phyloP scores from a whole-genome alignment of 2,113 vertebrate genomes.

The Paratilapia polleni region DNA sequence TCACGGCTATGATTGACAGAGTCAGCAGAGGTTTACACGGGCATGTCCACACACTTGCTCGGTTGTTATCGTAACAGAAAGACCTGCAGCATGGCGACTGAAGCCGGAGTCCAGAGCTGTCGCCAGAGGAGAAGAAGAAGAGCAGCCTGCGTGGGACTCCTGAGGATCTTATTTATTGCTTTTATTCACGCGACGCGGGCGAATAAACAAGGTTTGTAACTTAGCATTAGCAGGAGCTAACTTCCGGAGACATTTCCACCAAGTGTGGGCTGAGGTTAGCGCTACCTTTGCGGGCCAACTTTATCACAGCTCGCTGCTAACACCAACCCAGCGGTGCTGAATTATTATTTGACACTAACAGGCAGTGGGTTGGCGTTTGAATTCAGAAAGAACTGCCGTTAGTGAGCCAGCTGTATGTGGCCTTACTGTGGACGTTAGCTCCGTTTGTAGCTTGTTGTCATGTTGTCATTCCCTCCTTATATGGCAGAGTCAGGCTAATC shows the following conservation, averaged over 20 bases:
- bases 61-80: slow-evolving; percentile 48
- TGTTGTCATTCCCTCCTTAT: slow-evolving; percentile 44
- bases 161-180: slow-evolving; percentile 85
- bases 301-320: slow-evolving; percentile 26
- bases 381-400: not conserved
- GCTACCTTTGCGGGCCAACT: slow-evolving; percentile 40
- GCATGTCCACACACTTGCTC: slow-evolving; percentile 60
- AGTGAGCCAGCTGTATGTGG: slow-evolving; percentile 16
- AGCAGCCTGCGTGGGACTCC: slow-evolving; percentile 68
- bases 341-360: not conserved
- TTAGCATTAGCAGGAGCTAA: slow-evolving; percentile 62
- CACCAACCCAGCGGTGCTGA: not conserved
- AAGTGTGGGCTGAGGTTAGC: slow-evolving; percentile 35
- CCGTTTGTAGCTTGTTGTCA: slow-evolving; percentile 42
- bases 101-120: slow-evolving; percentile 52
- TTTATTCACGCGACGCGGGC: slow-evolving; percentile 80
- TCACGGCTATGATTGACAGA: slow-evolving; percentile 74
- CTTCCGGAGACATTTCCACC: slow-evolving; percentile 58
- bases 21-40: slow-evolving; percentile 68
- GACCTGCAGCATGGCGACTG: slow-evolving; percentile 77
- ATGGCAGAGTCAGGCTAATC: slow-evolving; percentile 40
- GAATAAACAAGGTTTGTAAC: slow-evolving; percentile 83
- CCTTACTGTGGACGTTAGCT: slow-evolving; percentile 29
- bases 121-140: slow-evolving; percentile 56
- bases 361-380: not conserved